phyloP scores from a whole-genome alignment of 2,888 invertebrate species.

The Rhamnusium bicolor region DNA sequence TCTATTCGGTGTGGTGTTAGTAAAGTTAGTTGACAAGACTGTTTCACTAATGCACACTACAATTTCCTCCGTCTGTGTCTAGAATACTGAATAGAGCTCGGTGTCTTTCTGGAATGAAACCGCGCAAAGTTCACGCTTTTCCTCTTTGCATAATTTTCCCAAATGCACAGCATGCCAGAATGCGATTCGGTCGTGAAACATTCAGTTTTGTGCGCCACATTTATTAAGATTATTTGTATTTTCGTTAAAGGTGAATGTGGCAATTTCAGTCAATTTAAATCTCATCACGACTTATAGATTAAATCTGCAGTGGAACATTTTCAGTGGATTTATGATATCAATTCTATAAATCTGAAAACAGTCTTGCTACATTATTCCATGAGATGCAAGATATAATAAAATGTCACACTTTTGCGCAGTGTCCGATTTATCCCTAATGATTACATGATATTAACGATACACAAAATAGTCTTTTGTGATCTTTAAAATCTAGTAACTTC shows the following conservation, averaged over 20 bases:
- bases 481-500: too few relatives aligned
- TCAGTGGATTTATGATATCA: neutral
- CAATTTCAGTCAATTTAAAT: neutral
- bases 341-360: neutral
- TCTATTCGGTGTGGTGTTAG: slow-evolving; percentile 20
- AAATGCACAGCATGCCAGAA: slow-evolving; percentile 19
- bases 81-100: slow-evolving; percentile 37
- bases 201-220: neutral
- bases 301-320: neutral
- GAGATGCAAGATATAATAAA: too few relatives aligned
- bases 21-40: slow-evolving; percentile 40
- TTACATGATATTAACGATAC: too few relatives aligned
- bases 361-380: too few relatives aligned
- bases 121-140: slow-evolving; percentile 18
- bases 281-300: neutral
- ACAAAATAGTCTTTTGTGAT: too few relatives aligned
- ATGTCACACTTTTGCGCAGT: too few relatives aligned
- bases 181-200: neutral
- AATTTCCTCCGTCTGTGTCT: slow-evolving; percentile 36
- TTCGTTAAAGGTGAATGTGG: neutral
- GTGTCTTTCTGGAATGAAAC: slow-evolving; percentile 21
- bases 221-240: neutral
- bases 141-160: slow-evolving; percentile 28
- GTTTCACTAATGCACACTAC: slow-evolving; percentile 43
- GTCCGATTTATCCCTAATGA: too few relatives aligned